Evolutionary conservation across 2,797 vertebrate genomes (phyloP), one percentile per base, ranked within the genome.

Genomic region (Sebastolobus alascanus): DNA sequence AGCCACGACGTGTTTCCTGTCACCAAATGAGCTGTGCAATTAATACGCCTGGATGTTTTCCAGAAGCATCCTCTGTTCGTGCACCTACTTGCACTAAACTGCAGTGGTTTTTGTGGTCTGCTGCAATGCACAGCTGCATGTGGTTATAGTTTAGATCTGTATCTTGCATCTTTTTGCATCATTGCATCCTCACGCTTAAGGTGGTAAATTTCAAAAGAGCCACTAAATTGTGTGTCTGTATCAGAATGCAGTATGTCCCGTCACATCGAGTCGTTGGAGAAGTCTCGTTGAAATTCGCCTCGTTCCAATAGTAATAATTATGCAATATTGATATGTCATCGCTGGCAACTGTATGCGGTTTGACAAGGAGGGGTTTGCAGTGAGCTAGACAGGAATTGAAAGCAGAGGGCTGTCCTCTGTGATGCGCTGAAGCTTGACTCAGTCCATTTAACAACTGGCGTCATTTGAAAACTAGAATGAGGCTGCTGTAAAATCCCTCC

Each of bases 401-500:
- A 81, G 69, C 38, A 37, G 56, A 60, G 22, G 50, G 54, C 69
- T 38, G 54, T 79, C 73, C 69, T 74, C 37, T 67, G 29, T 56
- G 29, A 56, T 37, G 33, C 73, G 27, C 55, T 18, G 67, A 79
- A 75, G 75, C 80, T 64, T 56, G 58, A 82, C 50, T 81, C 58
- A 29, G 55, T 78, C 67, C 59, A 46, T 88, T 79, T 75, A 87
- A 75, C 69, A 86, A 69, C 66, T 69, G 64, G 54, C 61, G 54
- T 69, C 31, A 46, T 79, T 84, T 75, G 22, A 65, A 83, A 87
- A 82, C 52, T 54, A 46, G 50, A 87, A 75, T 61, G 33, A 68
- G 27, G 60, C 78, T 61, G 43, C 72, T 80, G 80, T 84, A 63
- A 84, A 91, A 75, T 61, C 63, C 59, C 56, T 69, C 27, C 66